Conservation (phyloP, 2,797 vertebrate genomes). For the Phylloscopus collybita region DNA sequence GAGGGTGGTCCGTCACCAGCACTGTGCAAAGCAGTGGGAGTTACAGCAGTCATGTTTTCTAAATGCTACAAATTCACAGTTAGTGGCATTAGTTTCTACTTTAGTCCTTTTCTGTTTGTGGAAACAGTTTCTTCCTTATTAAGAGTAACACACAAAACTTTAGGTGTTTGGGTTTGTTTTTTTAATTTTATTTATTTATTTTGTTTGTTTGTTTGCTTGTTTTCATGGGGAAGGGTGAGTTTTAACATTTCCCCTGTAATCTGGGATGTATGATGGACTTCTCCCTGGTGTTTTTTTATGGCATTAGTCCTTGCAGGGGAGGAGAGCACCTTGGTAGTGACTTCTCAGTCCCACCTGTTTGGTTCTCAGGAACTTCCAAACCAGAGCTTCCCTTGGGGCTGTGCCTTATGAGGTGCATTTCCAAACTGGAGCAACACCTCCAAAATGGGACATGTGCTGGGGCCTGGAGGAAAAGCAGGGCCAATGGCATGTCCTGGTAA, state of each 20-base stretch:
- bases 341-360: not conserved
- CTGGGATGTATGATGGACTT: not conserved
- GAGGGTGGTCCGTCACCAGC: not conserved
- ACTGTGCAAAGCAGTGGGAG: not conserved
- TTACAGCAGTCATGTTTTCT: not conserved
- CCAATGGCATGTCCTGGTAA: accelerated
- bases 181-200: not conserved
- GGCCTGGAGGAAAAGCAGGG: not conserved
- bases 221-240: not conserved
- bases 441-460: accelerated
- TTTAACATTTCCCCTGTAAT: not conserved
- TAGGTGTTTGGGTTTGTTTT: accelerated
- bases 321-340: not conserved
- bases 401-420: not conserved
- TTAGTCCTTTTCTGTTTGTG: not conserved
- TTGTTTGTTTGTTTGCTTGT: not conserved
- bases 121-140: not conserved
- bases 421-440: accelerated
- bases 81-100: not conserved
- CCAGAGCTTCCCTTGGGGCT: not conserved
- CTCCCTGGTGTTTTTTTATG: not conserved
- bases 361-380: not conserved
- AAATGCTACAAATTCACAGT: not conserved
- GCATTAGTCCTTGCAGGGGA: not conserved
- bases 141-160: not conserved